Evolutionary conservation across 2,113 vertebrate species (phyloP).

Genomic region (Synchiropus splendidus): DNA sequence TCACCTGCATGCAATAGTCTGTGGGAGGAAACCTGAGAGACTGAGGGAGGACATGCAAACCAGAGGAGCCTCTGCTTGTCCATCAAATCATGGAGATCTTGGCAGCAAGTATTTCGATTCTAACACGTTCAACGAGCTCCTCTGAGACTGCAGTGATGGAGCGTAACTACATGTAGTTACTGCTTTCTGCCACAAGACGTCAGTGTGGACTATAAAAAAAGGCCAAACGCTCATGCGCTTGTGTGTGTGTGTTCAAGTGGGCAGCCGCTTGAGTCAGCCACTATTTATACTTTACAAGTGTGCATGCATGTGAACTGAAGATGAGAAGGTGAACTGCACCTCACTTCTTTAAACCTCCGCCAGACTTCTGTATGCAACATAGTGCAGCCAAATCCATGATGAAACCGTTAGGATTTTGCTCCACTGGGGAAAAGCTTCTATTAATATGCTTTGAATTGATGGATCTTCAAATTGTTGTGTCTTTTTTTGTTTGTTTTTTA

Average conservation of each 20-base stretch:
- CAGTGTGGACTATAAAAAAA: conserved; percentile 16
- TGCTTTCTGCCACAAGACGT: conserved; percentile 37
- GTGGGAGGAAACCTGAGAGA: background rate
- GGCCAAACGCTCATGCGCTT: conserved; percentile 5
- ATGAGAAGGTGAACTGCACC: background rate
- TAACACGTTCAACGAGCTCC: no score
- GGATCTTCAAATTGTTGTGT: no score
- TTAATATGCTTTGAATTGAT: no score
- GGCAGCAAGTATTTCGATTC: no score
- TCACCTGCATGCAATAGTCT: background rate
- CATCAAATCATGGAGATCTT: no score
- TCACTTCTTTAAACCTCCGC: no score
- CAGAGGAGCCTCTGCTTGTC: background rate
- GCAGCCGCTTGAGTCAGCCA: conserved; percentile 37
- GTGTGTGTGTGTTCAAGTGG: conserved; percentile 23
- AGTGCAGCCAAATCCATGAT: no score
- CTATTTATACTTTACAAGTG: conserved; percentile 31
- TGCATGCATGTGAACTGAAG: conserved; percentile 11
- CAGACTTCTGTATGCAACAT: no score
- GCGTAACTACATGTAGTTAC: conserved; percentile 12
- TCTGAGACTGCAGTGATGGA: no score
- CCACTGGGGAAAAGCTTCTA: no score
- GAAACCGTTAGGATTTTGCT: no score
- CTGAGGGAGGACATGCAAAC: background rate
- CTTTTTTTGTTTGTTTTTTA: no score